Base-by-base conservation (phyloP, 2,797 vertebrate genomes). In the Knipowitschia caucasica region DNA sequence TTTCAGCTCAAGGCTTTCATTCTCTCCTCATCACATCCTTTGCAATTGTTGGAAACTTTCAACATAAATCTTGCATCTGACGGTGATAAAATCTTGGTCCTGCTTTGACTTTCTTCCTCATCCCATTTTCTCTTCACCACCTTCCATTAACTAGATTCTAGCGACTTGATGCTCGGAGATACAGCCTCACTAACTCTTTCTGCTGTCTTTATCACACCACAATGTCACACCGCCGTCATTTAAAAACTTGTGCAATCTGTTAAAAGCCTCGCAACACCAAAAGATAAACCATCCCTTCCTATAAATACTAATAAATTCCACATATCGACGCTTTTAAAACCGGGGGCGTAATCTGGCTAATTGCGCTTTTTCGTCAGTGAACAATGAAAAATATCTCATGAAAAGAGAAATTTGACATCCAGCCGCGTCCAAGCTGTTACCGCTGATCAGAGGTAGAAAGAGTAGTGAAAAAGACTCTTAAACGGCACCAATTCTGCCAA, bases 301-400 rank as follows among this genome's bases (percentile, higher is more conserved):
- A 40, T 74, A 80, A 73, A 80, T 50, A 53, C 64, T 8, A 40
- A 72, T 78, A 73, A 80, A n/a, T n/a, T 50, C 55, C 35, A 7
- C 42, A 51, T 11, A 21, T 57, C n/a, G 38, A 66, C 27, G 5
- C n/a, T 59, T 71, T 56, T 69, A 67, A 77, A 73, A 56, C 64
- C 46, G 36, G 36, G 18, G 73, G 54, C 40, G 50, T 35, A 77
- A 82, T 82, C 54, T 57, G 7, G 44, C 12, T 73, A 65, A 82
- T 78, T 77, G 75, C 44, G 11, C 30, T 51, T 57, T 38, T 65
- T 10, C 50, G 71, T 33, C 40, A 57, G 66, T 27, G 46, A 67
- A n/a, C 38, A 49, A 21, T 55, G 39, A 67, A 53, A 51, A 21
- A 5, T 47, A 10, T 47, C 10, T 46, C 64, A 70, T 7, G 25